Percentiles rank a stretch among this genome's conserved stretches.
phyloP scores from a whole-genome alignment of 2,113 vertebrate species.

The Syrmaticus mikado region DNA sequence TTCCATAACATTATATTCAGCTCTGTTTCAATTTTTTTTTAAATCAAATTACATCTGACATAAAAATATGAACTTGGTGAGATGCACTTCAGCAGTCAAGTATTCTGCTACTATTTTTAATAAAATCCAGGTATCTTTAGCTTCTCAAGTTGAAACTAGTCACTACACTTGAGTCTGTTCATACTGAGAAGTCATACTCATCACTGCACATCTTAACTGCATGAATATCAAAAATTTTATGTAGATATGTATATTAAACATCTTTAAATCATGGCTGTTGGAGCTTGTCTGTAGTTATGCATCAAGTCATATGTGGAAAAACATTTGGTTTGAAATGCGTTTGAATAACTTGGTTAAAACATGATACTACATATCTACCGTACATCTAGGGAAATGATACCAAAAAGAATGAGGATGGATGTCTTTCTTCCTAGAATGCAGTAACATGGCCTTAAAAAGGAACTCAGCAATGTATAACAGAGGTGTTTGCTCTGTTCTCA shows the following conservation, averaged over 20 bases:
- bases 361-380: background rate
- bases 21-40: background rate
- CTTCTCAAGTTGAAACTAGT: background rate
- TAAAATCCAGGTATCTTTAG: background rate
- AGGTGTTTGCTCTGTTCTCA: background rate
- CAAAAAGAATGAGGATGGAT: background rate
- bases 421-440: background rate
- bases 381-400: background rate
- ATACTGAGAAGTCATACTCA: background rate
- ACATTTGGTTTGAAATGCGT: background rate
- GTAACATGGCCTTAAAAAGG: background rate
- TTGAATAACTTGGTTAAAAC: background rate
- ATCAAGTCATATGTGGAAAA: background rate
- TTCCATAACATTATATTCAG: background rate
- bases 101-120: background rate
- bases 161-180: background rate
- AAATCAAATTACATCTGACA: background rate
- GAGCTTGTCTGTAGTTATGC: background rate
- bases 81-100: background rate
- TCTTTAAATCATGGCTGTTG: background rate
- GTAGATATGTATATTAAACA: background rate
- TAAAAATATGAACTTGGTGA: background rate
- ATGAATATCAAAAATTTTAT: background rate
- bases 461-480: background rate
- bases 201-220: background rate